Evolutionary conservation across 2,797 vertebrate genomes (phyloP).

Genomic region (Halcyon badia): DNA sequence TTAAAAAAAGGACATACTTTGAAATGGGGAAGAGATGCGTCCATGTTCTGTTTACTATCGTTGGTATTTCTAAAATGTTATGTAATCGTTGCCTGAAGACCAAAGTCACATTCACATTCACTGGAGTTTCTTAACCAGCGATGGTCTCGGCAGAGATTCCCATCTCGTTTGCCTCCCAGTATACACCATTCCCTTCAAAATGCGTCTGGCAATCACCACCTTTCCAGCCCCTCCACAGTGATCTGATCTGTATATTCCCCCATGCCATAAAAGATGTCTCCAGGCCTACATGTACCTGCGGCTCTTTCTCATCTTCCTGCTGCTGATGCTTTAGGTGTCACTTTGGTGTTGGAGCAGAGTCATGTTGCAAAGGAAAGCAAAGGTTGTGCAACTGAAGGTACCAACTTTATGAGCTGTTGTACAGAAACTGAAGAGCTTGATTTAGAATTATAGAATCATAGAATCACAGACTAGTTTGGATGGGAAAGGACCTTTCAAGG

Average conservation of each 20-base stretch:
- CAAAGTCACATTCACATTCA: not conserved
- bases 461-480: not conserved
- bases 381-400: not conserved
- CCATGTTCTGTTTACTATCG: accelerated
- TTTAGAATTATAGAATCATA: not conserved
- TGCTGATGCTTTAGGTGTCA: not conserved
- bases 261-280: not conserved
- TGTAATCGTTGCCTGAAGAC: not conserved
- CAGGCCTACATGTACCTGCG: accelerated
- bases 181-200: not conserved
- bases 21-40: not conserved
- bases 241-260: not conserved
- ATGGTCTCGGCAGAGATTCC: not conserved
- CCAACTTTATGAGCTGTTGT: not conserved
- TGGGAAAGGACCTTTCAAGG: not conserved
- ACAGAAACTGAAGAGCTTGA: not conserved
- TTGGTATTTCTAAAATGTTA: accelerated
- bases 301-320: not conserved
- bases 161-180: accelerated
- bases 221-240: not conserved
- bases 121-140: not conserved
- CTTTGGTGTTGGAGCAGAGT: accelerated
- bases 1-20: not conserved
- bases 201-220: not conserved
- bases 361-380: accelerated